A percentile compares a stretch with the other conserved stretches of the same genome.
Conservation (phyloP, 2,113 vertebrate genomes). For the Oncorhynchus kisutch region DNA sequence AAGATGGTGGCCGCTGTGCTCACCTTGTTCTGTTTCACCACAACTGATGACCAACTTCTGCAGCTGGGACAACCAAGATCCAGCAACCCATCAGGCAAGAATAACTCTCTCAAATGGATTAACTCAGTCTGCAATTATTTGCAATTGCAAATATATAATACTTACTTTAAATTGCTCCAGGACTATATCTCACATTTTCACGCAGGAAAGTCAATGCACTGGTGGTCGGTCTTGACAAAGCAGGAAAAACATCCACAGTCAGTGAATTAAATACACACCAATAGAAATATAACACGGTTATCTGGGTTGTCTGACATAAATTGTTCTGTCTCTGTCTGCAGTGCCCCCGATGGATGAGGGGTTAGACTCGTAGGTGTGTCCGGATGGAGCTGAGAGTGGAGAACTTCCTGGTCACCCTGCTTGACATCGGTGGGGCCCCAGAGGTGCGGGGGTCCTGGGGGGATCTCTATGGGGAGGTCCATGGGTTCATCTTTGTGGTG, state of each 20-base stretch:
- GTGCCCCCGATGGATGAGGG: slow-evolving; percentile 69
- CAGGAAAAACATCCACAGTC: slow-evolving; percentile 83
- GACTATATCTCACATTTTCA: slow-evolving; percentile 6
- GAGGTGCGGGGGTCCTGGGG: slow-evolving; percentile 74
- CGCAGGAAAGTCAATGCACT: slow-evolving; percentile 83
- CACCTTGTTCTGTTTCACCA: slow-evolving; percentile 39
- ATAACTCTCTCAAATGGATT: not conserved
- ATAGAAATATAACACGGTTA: not conserved
- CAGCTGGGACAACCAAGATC: slow-evolving; percentile 81
- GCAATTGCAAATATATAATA: not conserved
- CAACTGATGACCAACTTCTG: slow-evolving; percentile 84
- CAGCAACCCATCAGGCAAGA: slow-evolving; percentile 83
- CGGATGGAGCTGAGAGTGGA: slow-evolving; percentile 77
- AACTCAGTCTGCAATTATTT: no score
- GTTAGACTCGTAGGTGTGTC: slow-evolving; percentile 62
- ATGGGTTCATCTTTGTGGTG: slow-evolving; percentile 87
- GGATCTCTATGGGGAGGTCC: slow-evolving; percentile 72
- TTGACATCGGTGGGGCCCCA: slow-evolving; percentile 77
- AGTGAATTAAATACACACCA: not conserved
- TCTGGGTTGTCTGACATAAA: not conserved
- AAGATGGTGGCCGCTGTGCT: slow-evolving; percentile 71
- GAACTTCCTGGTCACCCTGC: slow-evolving; percentile 81
- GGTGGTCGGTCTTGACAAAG: slow-evolving; percentile 84
- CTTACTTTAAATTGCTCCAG: not conserved
- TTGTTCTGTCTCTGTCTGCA: slow-evolving; percentile 40